phyloP scores from a whole-genome alignment of 2,113 vertebrate genomes.

The Myxocyprinus asiaticus region DNA sequence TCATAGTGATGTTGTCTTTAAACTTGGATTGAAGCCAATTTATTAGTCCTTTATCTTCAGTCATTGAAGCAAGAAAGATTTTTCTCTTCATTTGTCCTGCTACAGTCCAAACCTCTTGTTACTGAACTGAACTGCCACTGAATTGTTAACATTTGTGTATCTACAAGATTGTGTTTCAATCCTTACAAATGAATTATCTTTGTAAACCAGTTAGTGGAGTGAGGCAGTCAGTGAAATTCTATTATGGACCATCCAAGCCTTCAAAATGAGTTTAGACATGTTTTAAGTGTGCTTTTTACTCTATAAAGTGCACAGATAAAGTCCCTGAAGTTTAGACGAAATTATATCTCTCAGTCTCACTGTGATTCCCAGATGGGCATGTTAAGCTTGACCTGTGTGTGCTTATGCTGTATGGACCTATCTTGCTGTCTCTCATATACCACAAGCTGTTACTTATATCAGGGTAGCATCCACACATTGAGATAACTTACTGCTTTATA shows the following conservation, averaged over 20 bases:
- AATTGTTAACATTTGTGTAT: too few species aligned
- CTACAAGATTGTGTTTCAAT: not conserved
- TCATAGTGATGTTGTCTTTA: not conserved
- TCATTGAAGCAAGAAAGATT: not conserved
- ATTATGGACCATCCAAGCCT: constrained; percentile 3
- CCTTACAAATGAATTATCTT: not conserved
- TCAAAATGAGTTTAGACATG: not conserved
- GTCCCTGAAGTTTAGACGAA: constrained; percentile 6
- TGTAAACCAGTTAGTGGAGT: constrained; percentile 14
- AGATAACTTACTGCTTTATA: too few species aligned
- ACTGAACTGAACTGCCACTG: not conserved
- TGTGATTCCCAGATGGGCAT: constrained; percentile 21
- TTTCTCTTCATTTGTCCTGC: not conserved
- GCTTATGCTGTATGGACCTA: not conserved
- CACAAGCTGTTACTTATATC: too few species aligned
- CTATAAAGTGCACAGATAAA: not conserved
- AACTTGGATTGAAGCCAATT: constrained; percentile 2
- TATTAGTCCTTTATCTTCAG: not conserved
- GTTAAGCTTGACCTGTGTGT: constrained; percentile 6
- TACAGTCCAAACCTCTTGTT: not conserved
- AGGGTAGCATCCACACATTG: too few species aligned
- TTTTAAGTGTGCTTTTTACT: constrained; percentile 3
- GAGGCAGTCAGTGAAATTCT: not conserved
- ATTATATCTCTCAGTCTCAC: not conserved
- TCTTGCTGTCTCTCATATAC: not conserved